phyloP scores from a whole-genome alignment of 1,140 invertebrate genomes.

The Monomorium pharaonis region DNA sequence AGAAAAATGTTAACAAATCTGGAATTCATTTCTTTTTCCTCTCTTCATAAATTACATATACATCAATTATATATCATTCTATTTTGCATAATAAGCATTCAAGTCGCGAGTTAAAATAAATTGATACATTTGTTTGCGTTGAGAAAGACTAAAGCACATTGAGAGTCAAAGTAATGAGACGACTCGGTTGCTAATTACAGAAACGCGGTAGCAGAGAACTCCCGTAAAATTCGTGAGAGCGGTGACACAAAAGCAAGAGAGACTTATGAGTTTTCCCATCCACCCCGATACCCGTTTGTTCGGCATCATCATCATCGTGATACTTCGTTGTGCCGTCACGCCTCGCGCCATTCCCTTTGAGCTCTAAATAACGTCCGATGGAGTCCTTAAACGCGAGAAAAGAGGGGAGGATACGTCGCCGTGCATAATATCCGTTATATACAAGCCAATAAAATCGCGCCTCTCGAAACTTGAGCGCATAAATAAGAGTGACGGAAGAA shows the following conservation, averaged over 20 bases:
- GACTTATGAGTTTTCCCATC: not conserved
- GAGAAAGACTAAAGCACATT: not conserved
- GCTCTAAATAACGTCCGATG: conserved; percentile 55
- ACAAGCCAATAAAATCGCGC: conserved; percentile 51
- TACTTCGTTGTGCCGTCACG: conserved; percentile 31
- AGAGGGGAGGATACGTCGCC: conserved; percentile 29
- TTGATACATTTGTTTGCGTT: not conserved
- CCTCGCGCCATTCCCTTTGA: conserved; percentile 31
- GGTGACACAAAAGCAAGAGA: not conserved
- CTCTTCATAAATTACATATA: not conserved
- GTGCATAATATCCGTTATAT: conserved; percentile 53
- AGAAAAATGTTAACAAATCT: not conserved
- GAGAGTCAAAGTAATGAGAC: not conserved
- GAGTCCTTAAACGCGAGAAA: conserved; percentile 39
- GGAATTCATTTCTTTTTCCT: not conserved
- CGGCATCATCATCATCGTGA: not conserved
- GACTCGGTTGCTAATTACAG: not conserved
- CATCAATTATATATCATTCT: not conserved
- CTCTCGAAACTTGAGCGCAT: conserved; percentile 36
- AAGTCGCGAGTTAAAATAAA: conserved; percentile 14
- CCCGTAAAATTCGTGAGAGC: not conserved
- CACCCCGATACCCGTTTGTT: not conserved
- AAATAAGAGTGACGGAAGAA: conserved; percentile 18
- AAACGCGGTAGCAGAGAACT: conserved; percentile 6
- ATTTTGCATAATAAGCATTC: not conserved